Base-by-base conservation (phyloP, 2,888 invertebrate species). In the Slavum lentiscoides region DNA sequence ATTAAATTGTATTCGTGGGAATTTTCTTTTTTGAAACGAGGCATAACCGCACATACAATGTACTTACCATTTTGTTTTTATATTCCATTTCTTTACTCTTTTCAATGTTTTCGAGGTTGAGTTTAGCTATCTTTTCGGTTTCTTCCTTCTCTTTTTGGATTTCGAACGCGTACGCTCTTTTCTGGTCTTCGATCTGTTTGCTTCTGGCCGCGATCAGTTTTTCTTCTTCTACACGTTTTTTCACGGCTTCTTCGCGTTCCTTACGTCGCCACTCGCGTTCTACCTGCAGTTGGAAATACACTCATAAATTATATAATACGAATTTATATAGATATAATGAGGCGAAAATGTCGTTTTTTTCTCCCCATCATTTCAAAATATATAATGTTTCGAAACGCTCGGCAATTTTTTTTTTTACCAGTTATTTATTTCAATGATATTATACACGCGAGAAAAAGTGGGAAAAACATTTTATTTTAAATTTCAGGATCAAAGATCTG, bases 251-350 rank as follows among this genome's bases (percentile, higher is more conserved):
- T 81, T 89, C 89, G 53, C 90, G 88, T 86, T 93, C 92, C 82
- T 89, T 89, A 17, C 89, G 87, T 1, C 92, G 88, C 90, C 92
- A 93, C 84, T 91, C 90, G 17, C 91, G 87, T 85, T 93, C 93
- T 37, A 92, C 91, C 87, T 90, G 88, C 83, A 88, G 88, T 80
- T 88, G 88, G 55, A 19, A n/a, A 30, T 30, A 30, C 30, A 30
- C 1, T 30, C n/a, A n/a, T n/a, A n/a, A n/a, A n/a, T 30, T 30
- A 30, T 30, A 30, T 30, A 30, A 30, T 30, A 30, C 30, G 1
- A 30, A 30, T 30, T 30, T 30, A 30, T 30, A 30, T 30, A 30
- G 30, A 30, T 4, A 30, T 30, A 30, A 30, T 30, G 30, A 30
- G 4, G 30, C 4, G 4, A 30, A 30, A 30, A 30, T 30, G 30